Base-by-base conservation (phyloP, 1,140 invertebrate species). In the Scaptomyza pallida region DNA sequence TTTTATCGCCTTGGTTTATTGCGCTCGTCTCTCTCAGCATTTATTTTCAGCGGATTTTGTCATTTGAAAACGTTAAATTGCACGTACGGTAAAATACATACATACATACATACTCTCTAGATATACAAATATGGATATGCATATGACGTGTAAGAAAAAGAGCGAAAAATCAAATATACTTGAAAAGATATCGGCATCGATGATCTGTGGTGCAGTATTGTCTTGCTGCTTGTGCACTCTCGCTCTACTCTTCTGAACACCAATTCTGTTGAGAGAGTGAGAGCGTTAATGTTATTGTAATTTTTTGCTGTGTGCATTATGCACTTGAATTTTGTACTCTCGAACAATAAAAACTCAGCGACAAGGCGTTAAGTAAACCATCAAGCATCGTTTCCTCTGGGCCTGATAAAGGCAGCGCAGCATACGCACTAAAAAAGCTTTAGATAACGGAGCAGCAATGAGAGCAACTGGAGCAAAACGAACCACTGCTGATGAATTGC, bases 11-110 rank as follows among this genome's bases (percentile, higher is more conserved):
- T 44, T 41, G 9, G 45, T 41, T 17, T 48, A 43, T 59, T 59
- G 33, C 35, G 33, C 35, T 67, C 9, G 43, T 8, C 16, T 67
- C 17, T 17, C 52, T 17, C 40, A 48, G 30, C 50, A 44, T 63
- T 64, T 74, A 71, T 74, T 74, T 74, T 47, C n/a, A 74, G 60
- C 12, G 48, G 67, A 74, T 64, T 71, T 65, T 72, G 56, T 65
- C 56, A 76, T 72, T 35, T 33, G 12, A 45, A 10, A 33, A 17
- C 37, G 21, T 19, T 16, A 59, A 35, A 51, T 17, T 26, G 19
- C 19, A 16, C 54, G 40, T 5, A 23, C 41, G 12, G 35, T 5
- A 23, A 30, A 16, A 51, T n/a, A 23, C 15, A 26, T 54, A 35
- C 15, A n/a, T 37, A 0, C 23, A 26, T 26, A 6, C 23, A 26